Percentiles rank a stretch among this genome's conserved stretches.
Evolutionary conservation across 2,113 vertebrate species (phyloP).

Genomic region (Strigops habroptila): DNA sequence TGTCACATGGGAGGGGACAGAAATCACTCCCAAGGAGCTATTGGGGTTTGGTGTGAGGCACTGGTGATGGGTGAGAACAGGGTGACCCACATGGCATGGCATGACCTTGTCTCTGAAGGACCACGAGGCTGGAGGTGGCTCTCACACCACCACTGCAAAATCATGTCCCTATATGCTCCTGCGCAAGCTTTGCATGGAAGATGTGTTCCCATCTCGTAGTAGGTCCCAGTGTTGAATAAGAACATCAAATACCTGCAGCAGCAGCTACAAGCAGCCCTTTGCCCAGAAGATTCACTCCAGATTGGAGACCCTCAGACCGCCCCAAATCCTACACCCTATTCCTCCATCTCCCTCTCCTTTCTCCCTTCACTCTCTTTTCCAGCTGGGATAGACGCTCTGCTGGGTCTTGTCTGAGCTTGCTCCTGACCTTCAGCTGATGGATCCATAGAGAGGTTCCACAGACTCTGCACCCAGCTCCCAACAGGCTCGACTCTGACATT

Average conservation of each 20-base stretch:
- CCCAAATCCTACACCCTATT: neutral
- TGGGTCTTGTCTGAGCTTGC: neutral
- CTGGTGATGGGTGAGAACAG: too few species aligned
- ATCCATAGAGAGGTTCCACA: neutral
- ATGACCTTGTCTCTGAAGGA: neutral
- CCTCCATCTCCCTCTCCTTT: neutral
- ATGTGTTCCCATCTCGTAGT: fast-evolving
- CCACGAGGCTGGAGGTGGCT: neutral
- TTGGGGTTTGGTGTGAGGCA: neutral
- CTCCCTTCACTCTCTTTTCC: neutral
- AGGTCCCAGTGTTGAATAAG: neutral
- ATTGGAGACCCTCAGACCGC: neutral
- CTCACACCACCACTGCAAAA: neutral
- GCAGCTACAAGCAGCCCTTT: neutral
- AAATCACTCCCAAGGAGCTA: neutral
- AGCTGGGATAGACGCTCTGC: neutral
- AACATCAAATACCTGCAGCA: neutral
- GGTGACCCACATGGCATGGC: too few species aligned
- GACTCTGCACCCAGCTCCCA: neutral
- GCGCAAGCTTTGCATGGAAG: neutral
- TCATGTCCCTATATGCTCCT: neutral
- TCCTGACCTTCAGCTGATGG: neutral
- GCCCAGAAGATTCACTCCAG: neutral
- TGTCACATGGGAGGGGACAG: neutral
- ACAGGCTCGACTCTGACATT: neutral